Evolutionary conservation across 2,113 vertebrate genomes (phyloP), one percentile per base, ranked within the genome.

Genomic region (Actinemys pallida): DNA sequence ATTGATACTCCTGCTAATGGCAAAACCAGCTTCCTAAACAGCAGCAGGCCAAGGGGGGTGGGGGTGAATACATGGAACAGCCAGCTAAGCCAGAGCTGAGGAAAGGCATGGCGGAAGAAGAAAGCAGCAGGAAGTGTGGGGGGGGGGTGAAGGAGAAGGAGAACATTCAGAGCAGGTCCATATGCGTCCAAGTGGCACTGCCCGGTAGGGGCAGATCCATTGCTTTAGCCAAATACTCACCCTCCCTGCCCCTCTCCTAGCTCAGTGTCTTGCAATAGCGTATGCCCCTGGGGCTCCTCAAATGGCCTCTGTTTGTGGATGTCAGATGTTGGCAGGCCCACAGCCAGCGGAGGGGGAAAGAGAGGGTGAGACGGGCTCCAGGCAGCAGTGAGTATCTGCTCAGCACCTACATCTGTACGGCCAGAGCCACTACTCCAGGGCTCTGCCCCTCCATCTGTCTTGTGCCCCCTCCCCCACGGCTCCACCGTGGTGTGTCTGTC

Each of bases 21-120:
- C 94, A 96, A 97, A 98, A 97, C 87, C 24, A 1, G 90, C 92
- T 95, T 82, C 93, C 94, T 92, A 83, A 91, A 47, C 19, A 3
- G 8, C 0, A 0, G 72, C 1, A 52, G 4, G 91, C 62, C 39
- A 19, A 89, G 20, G 54, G 24, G 84, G 29, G 45, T 6, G 11
- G 45, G 89, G 20, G 52, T 86, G 39, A 39, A 53, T 78, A 52
- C 65, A n/a, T 0, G 0, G 52, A 49, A 83, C 45, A 47, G 84
- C 52, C 83, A 54, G 82, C 22, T 5, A 1, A 83, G 2, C 12
- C 52, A 3, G 0, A 5, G 3, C 1, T 0, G 0, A 52, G 81
- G 57, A 17, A 72, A 53, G 57, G 16, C 4, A 19, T 81, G 57
- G 65, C 53, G 80, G 89, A 52, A 96, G 54, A 39, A 81, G 65